phyloP scores from a whole-genome alignment of 2,797 vertebrate species.

The Crypturellus tataupa region DNA sequence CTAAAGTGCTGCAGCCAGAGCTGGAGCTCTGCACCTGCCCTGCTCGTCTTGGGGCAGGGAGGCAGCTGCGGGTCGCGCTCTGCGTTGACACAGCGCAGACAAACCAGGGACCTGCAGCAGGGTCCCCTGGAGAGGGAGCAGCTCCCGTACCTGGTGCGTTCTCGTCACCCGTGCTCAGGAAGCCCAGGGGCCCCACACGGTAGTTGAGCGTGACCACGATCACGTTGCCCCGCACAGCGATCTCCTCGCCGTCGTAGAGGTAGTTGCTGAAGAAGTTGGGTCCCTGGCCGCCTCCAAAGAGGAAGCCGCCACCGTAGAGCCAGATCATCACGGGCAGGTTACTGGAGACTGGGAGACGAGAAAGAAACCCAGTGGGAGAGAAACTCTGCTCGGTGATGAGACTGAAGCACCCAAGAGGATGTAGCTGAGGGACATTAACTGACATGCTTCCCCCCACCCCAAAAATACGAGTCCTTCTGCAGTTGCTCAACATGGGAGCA shows the following conservation, averaged over 20 bases:
- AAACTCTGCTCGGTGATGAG: neutral
- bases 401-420: neutral
- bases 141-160: slow-evolving; percentile 84
- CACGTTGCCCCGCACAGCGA: slow-evolving; percentile 90
- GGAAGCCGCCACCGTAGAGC: slow-evolving; percentile 90
- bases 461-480: neutral
- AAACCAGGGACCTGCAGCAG: fast-evolving
- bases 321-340: slow-evolving; percentile 92
- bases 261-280: slow-evolving; percentile 89
- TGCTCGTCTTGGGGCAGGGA: neutral
- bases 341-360: slow-evolving; percentile 84
- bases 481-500: neutral
- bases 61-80: neutral
- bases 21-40: neutral
- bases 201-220: slow-evolving; percentile 94
- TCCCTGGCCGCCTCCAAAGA: slow-evolving; percentile 85
- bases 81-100: neutral
- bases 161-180: slow-evolving; percentile 92
- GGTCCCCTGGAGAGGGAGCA: neutral
- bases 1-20: neutral
- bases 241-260: slow-evolving; percentile 90
- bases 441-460: neutral
- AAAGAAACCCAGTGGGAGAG: neutral
- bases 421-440: neutral
- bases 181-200: slow-evolving; percentile 91